phyloP scores from a whole-genome alignment of 2,113 vertebrate species.

The Megaceryle torquata region DNA sequence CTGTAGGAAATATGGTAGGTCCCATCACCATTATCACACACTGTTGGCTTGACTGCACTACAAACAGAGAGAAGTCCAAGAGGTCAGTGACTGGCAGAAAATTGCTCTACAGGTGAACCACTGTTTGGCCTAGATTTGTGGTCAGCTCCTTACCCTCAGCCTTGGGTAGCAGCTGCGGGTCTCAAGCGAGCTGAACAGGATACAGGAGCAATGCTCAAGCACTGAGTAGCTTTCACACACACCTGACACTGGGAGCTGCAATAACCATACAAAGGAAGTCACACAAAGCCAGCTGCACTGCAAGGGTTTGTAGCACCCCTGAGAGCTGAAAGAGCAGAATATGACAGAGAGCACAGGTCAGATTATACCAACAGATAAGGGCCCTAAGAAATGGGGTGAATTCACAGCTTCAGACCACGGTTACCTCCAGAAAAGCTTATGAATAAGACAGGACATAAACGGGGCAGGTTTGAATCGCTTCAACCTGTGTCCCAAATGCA shows the following conservation, averaged over 20 bases:
- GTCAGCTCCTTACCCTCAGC: not conserved
- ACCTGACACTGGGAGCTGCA: not conserved
- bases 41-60: conserved; percentile 75
- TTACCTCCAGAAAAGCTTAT: not conserved
- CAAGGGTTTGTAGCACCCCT: not conserved
- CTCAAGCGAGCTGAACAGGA: not conserved
- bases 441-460: not conserved
- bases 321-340: not conserved
- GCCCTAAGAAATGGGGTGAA: not conserved
- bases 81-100: not conserved
- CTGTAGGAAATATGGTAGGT: conserved; percentile 85
- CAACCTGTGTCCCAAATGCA: not conserved
- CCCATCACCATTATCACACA: conserved; percentile 85
- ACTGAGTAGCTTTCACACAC: not conserved
- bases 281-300: not conserved
- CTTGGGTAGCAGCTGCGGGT: not conserved
- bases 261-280: conserved; percentile 9
- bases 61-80: not conserved
- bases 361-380: conserved; percentile 10
- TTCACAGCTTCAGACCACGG: not conserved
- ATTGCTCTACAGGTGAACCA: not conserved
- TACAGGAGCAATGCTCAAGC: not conserved
- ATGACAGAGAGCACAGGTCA: not conserved
- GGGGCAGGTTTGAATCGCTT: not conserved
- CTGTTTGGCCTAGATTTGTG: not conserved